These are phyloP conservation scores for Gracilinanus agilis DNA, from an alignment of 2,113 vertebrate species.

Conservation along the genomic window DNA sequence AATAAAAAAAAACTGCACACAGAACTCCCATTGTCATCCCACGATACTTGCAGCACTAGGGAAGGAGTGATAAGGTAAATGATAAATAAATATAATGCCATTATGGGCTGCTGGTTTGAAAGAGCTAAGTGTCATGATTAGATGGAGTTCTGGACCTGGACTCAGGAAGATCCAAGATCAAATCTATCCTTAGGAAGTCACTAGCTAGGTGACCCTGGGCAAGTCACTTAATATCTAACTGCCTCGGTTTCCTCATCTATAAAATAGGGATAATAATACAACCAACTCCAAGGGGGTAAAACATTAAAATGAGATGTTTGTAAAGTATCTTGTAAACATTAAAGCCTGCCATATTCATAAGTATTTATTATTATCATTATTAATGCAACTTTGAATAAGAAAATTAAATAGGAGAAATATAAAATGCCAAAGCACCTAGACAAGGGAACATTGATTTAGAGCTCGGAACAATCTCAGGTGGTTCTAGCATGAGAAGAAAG, in stretches of 20 bases:
- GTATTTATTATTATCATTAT: not conserved
- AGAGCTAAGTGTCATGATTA: not conserved
- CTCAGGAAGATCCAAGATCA: not conserved
- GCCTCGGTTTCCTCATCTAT: not conserved
- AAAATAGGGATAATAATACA: not conserved
- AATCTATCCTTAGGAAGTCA: not conserved
- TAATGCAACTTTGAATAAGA: not conserved
- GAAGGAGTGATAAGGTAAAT: not conserved
- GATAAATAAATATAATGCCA: not conserved
- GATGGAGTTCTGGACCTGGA: not conserved
- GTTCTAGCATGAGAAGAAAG: not conserved
- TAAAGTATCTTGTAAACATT: not conserved
- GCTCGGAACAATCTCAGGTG: not conserved
- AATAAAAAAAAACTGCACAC: too few species aligned
- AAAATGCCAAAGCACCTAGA: not conserved
- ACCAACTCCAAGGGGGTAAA: too few species aligned
- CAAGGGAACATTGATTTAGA: not conserved
- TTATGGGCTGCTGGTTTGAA: not conserved
- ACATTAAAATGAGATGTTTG: not conserved
- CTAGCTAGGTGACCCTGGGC: not conserved
- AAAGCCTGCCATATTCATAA: not conserved
- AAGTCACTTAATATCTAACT: not conserved
- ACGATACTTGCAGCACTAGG: not conserved
- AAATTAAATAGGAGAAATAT: not conserved
- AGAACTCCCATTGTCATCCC: not conserved